phyloP scores from a whole-genome alignment of 1,140 invertebrate species.

The Eurosta solidaginis region DNA sequence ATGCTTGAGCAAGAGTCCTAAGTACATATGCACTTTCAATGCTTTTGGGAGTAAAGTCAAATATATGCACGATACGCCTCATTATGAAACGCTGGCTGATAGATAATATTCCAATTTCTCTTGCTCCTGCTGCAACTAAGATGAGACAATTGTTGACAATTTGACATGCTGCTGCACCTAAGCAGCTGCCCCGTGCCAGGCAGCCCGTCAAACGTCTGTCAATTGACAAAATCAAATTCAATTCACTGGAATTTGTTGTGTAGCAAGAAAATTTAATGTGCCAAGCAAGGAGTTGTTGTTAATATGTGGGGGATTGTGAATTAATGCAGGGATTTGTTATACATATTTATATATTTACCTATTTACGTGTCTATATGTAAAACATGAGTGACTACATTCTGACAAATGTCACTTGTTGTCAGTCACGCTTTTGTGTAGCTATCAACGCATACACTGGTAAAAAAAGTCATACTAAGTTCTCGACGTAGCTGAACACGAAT shows the following conservation, averaged over 20 bases:
- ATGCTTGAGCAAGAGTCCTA: too few species aligned
- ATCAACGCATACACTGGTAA: too few species aligned
- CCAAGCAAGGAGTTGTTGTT: not conserved
- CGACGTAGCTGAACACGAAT: too few species aligned
- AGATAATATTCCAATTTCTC: not conserved
- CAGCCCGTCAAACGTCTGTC: constrained; percentile 12
- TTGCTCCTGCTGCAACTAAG: constrained; percentile 5
- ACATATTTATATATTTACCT: not conserved
- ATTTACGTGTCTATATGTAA: not conserved
- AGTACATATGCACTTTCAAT: too few species aligned
- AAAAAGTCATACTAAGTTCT: too few species aligned
- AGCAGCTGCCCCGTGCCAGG: constrained; percentile 14
- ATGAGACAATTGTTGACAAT: constrained; percentile 25
- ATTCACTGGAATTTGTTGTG: constrained; percentile 20
- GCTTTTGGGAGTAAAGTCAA: not conserved
- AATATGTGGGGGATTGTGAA: not conserved
- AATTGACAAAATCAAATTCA: constrained; percentile 26
- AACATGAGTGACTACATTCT: too few species aligned
- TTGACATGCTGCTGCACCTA: constrained; percentile 28
- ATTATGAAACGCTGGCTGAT: constrained; percentile 6
- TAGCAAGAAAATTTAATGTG: not conserved
- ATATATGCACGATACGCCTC: constrained; percentile 17
- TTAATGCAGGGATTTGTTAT: too few species aligned
- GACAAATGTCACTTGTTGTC: too few species aligned
- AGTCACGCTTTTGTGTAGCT: too few species aligned